phyloP scores from a whole-genome alignment of 2,113 vertebrate genomes.

The Centropus unirufus region DNA sequence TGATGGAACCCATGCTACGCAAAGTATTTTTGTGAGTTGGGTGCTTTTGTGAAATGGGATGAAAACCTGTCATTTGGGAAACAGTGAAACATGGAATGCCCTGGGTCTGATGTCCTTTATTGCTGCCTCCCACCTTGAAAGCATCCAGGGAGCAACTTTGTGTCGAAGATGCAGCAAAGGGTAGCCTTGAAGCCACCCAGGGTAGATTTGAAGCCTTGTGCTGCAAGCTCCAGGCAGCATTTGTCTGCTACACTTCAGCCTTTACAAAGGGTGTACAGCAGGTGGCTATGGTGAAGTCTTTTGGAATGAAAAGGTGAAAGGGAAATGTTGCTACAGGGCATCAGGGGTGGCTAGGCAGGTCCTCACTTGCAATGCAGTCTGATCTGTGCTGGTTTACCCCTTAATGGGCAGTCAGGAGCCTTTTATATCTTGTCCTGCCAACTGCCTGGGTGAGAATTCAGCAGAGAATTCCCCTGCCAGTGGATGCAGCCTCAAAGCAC shows the following conservation, averaged over 20 bases:
- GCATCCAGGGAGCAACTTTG: neutral
- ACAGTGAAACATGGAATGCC: neutral
- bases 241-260: neutral
- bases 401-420: neutral
- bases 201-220: fast-evolving
- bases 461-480: neutral
- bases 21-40: neutral
- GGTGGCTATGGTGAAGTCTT: neutral
- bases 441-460: neutral
- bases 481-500: neutral
- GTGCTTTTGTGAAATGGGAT: fast-evolving
- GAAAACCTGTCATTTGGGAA: neutral
- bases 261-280: neutral
- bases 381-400: neutral
- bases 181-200: fast-evolving
- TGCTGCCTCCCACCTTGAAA: neutral
- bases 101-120: fast-evolving
- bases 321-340: neutral
- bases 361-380: neutral
- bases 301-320: neutral
- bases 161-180: neutral
- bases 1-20: fast-evolving
- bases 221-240: neutral
- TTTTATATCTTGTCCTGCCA: neutral
- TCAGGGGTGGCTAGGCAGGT: neutral